Percentiles rank a stretch among this genome's conserved stretches.
These are phyloP conservation scores for Cydia splendana DNA, from an alignment of 1,140 invertebrate genomes.

Conservation along the genomic window DNA sequence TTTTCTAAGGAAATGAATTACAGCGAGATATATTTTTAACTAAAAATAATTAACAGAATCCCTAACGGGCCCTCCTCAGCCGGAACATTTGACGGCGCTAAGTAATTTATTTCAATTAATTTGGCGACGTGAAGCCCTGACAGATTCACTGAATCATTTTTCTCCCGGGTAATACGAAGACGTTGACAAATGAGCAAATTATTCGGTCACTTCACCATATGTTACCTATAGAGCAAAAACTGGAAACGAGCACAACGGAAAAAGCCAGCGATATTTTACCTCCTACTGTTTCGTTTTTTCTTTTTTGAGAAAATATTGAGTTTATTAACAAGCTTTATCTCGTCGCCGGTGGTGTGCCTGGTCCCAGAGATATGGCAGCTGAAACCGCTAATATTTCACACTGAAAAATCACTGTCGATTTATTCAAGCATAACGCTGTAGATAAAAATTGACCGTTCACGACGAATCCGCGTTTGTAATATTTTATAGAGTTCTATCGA, in stretches of 20 bases:
- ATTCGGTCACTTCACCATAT: slow-evolving; percentile 65
- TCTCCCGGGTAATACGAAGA: slow-evolving; percentile 61
- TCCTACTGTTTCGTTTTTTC: slow-evolving; percentile 35
- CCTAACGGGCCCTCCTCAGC: neutral
- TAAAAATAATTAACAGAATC: slow-evolving; percentile 4
- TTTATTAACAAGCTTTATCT: slow-evolving; percentile 52
- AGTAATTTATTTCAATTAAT: slow-evolving; percentile 74
- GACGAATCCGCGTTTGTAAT: slow-evolving; percentile 38
- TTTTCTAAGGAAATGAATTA: neutral
- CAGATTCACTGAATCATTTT: slow-evolving; percentile 73
- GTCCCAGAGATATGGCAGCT: slow-evolving; percentile 53
- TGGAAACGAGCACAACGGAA: slow-evolving; percentile 33
- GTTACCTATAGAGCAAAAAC: slow-evolving; percentile 29
- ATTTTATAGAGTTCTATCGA: slow-evolving; percentile 42
- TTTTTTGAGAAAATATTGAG: slow-evolving; percentile 50
- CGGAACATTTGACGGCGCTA: slow-evolving; percentile 52
- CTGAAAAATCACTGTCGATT: slow-evolving; percentile 68
- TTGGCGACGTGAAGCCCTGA: slow-evolving; percentile 57
- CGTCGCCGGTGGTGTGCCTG: slow-evolving; percentile 42
- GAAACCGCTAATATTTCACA: slow-evolving; percentile 64
- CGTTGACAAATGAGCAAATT: slow-evolving; percentile 69
- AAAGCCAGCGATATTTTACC: slow-evolving; percentile 33
- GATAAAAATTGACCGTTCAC: slow-evolving; percentile 67
- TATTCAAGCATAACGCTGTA: slow-evolving; percentile 59
- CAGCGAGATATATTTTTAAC: neutral